Percentiles rank a stretch among this genome's conserved stretches.
Evolutionary conservation across 2,888 invertebrate species (phyloP).

Genomic region (Mythimna impura): DNA sequence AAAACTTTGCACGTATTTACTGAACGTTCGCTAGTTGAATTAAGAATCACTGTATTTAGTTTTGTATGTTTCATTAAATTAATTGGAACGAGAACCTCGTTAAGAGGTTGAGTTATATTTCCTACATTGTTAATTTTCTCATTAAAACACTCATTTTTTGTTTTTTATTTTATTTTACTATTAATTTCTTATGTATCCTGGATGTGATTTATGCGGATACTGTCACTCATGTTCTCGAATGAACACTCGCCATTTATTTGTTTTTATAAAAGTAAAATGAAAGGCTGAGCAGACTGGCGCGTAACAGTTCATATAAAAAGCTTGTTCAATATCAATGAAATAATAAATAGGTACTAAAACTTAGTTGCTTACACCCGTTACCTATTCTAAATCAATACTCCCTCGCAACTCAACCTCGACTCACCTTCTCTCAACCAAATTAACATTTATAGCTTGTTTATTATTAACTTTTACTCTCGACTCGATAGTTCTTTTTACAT

Average conservation of each 20-base stretch:
- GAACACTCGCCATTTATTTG: conserved; percentile 18
- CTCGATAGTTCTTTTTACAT: neutral
- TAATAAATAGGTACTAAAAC: neutral
- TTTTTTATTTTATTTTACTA: neutral
- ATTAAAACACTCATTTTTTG: conserved; percentile 12
- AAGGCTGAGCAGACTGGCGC: neutral
- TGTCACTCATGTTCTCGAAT: conserved; percentile 29
- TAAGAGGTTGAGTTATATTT: conserved; percentile 17
- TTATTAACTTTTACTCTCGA: neutral
- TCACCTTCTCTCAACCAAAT: neutral
- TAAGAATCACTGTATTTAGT: neutral
- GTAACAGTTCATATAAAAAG: neutral
- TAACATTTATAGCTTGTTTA: neutral
- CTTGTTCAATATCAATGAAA: neutral
- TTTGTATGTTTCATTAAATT: conserved; percentile 5
- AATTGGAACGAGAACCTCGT: neutral
- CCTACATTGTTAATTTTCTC: conserved; percentile 2
- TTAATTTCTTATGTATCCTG: conserved; percentile 43
- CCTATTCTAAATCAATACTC: neutral
- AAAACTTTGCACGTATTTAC: neutral
- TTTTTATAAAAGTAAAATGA: conserved; percentile 20
- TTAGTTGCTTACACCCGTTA: neutral
- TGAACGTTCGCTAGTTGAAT: neutral
- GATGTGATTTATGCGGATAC: conserved; percentile 28
- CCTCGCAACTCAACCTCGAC: neutral